A percentile compares a stretch with the other conserved stretches of the same genome.
These are phyloP conservation scores for Leucophora obtusa DNA, from an alignment of 2,888 invertebrate genomes.

Conservation along the genomic window DNA sequence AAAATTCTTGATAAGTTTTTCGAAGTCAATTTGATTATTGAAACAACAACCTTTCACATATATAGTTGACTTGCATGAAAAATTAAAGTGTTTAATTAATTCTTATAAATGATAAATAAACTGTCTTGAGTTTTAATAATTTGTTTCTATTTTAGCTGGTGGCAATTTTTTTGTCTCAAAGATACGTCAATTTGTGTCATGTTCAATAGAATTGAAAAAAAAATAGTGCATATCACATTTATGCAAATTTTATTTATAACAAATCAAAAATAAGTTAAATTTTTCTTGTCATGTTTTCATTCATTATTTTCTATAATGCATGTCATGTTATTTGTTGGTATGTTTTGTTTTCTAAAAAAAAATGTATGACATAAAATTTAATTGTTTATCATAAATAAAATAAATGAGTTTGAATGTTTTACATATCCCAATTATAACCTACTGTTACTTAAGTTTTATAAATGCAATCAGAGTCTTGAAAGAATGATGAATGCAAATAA, in stretches of 20 bases:
- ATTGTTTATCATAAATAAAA: constrained; percentile 56
- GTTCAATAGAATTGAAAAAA: constrained; percentile 35
- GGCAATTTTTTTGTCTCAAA: constrained; percentile 27
- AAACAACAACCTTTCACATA: constrained; percentile 39
- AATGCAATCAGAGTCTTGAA: neutral
- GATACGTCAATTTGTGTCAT: constrained; percentile 45
- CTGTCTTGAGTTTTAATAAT: constrained; percentile 27
- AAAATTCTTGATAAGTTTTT: constrained; percentile 35
- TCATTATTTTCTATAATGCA: constrained; percentile 19
- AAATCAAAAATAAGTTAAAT: constrained; percentile 21
- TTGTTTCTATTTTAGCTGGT: constrained; percentile 28
- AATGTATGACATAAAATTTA: constrained; percentile 29
- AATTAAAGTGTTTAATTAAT: constrained; percentile 46
- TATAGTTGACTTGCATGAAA: constrained; percentile 22
- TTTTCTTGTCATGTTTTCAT: constrained; percentile 42
- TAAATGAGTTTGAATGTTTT: constrained; percentile 13
- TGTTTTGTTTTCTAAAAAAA: neutral
- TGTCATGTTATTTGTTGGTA: constrained; percentile 32
- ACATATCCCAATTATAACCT: constrained; percentile 8
- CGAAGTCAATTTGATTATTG: constrained; percentile 36
- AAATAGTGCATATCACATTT: constrained; percentile 23
- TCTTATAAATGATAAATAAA: constrained; percentile 56
- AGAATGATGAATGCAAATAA: neutral
- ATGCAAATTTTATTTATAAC: constrained; percentile 42
- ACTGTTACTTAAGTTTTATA: neutral